Conservation (phyloP, 2,888 invertebrate species). For the Amiota mariae region DNA sequence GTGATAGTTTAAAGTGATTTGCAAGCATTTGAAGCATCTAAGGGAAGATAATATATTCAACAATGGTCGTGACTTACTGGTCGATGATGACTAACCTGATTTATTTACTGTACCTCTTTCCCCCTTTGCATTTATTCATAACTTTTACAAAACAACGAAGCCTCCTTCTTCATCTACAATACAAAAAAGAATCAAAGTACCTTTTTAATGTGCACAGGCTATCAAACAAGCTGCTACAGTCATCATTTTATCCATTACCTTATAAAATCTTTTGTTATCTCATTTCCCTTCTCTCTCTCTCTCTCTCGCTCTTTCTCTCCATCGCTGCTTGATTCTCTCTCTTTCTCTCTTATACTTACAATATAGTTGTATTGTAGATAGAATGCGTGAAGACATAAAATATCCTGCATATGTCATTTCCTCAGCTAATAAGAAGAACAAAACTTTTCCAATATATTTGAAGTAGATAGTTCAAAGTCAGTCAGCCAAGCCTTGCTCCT, state of each 20-base stretch:
- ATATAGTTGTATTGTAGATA: no score
- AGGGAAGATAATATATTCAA: no score
- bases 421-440: constrained; percentile 24
- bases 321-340: neutral
- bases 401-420: constrained; percentile 22
- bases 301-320: neutral
- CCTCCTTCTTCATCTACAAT: neutral
- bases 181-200: neutral
- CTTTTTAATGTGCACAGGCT: neutral
- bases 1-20: no score
- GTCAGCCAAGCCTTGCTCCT: neutral
- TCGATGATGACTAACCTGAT: no score
- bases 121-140: no score
- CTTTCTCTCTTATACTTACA: no score
- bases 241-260: no score
- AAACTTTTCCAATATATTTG: constrained; percentile 26
- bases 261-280: neutral
- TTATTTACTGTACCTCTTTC: no score
- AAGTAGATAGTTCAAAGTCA: neutral
- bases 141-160: no score
- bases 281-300: no score
- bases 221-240: neutral
- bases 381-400: constrained; percentile 16
- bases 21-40: no score
- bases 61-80: no score